Evolutionary conservation across 37 sponge, comb jelly and placozoan genomes (phyloP).

Genomic region (Cladorhizidae sp.): DNA sequence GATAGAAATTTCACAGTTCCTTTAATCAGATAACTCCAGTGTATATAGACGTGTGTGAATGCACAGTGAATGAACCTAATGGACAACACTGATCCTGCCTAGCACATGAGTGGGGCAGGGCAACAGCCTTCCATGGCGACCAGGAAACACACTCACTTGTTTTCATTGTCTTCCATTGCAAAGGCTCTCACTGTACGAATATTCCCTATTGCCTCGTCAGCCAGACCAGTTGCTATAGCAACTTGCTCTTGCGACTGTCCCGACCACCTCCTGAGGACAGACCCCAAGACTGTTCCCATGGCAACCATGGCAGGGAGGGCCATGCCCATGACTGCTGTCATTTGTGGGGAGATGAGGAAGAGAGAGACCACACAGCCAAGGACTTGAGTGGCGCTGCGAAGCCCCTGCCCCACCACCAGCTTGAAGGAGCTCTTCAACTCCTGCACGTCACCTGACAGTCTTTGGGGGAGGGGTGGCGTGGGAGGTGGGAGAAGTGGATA

Average conservation of each 20-base stretch:
- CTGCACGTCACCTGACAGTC: slow-evolving; percentile 90
- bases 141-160: slow-evolving; percentile 16
- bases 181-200: slow-evolving; percentile 90
- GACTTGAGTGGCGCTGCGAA: slow-evolving; percentile 72
- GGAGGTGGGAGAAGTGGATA: not conserved
- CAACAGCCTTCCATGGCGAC: too few species aligned
- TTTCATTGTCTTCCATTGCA: slow-evolving; percentile 88
- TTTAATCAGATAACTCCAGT: too few species aligned
- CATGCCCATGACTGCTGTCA: slow-evolving; percentile 74
- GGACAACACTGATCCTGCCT: too few species aligned
- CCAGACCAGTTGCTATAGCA: slow-evolving; percentile 81
- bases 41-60: too few species aligned
- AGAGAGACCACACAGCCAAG: slow-evolving; percentile 84
- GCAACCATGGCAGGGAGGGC: slow-evolving; percentile 72
- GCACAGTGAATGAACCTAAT: too few species aligned
- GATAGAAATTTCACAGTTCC: too few species aligned
- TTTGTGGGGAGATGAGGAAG: slow-evolving; percentile 83
- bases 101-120: too few species aligned
- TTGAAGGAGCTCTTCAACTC: slow-evolving; percentile 97
- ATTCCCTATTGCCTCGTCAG: slow-evolving; percentile 92
- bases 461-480: not conserved
- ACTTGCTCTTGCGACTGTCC: slow-evolving; percentile 86
- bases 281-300: slow-evolving; percentile 76
- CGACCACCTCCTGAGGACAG: slow-evolving; percentile 75
- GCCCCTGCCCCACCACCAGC: slow-evolving; percentile 79